Evolutionary conservation across 2,113 vertebrate species (phyloP), one percentile per base, ranked within the genome.

Genomic region (Lagenorhynchus albirostris): DNA sequence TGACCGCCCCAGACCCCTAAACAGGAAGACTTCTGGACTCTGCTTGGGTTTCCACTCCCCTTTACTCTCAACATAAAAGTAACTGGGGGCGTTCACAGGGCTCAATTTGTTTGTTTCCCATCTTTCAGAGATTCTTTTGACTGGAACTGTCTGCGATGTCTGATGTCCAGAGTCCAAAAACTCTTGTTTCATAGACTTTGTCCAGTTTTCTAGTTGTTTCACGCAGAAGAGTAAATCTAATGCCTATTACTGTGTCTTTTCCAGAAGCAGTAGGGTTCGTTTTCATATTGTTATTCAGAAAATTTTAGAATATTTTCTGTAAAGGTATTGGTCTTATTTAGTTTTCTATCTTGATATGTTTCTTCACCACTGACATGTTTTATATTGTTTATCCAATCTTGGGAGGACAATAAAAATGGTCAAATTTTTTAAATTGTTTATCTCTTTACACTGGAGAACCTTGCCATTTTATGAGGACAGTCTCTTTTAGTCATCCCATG

Each of bases 331-430:
- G 6, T 73, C 2, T 91, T 81, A 2, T 2, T 53, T 53, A 62
- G 36, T 41, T 47, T 85, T 41, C 77, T 73, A 44, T 15, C 31
- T 90, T 87, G 20, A 25, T 47, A 25, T 5, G 25, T 58, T 50
- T 76, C 33, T 53, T 89, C 21, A n/a, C 36, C 21, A 76, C 12
- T 87, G 41, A 74, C 5, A 2, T 79, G n/a, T 81, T 94, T 68
- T 65, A 41, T 81, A 47, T 67, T 85, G 23, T 68, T 96, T 83
- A 55, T n/a, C 33, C 76, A 79, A 4, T 95, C 65, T 83, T 83
- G 29, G 41, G 5, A 65, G 3, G 36, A 60, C 26, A 83, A 4
- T 88, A 38, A 74, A 55, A 88, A 81, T 62, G 21, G 29, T 55
- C 41, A 79, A 14, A 23, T n/a, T 89, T 65, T 91, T 41, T 2